Percentiles rank a stretch among this genome's conserved stretches.
Evolutionary conservation across 2,888 invertebrate genomes (phyloP).

Genomic region (Drosophila merina): DNA sequence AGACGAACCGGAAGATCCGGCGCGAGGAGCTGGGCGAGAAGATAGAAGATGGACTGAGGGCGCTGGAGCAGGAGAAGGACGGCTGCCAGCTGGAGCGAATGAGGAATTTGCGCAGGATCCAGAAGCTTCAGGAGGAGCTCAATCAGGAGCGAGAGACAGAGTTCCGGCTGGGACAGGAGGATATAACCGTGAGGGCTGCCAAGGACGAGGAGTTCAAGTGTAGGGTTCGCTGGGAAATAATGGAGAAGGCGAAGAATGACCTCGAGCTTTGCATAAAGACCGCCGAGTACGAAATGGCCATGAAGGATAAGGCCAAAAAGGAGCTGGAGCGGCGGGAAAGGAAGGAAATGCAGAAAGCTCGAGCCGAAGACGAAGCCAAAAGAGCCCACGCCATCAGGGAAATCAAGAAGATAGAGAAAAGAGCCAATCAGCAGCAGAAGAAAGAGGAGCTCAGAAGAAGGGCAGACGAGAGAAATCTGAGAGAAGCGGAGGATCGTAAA

Average conservation of each 20-base stretch:
- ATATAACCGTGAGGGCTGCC: not conserved
- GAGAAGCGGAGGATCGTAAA: too few species aligned
- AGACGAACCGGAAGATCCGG: not conserved
- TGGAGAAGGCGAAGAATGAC: not conserved
- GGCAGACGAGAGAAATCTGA: not conserved
- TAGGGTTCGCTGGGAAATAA: not conserved
- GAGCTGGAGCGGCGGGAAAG: not conserved
- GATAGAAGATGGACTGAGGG: not conserved
- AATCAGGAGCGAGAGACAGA: not conserved
- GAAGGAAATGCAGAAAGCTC: constrained; percentile 1
- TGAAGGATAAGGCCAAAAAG: not conserved
- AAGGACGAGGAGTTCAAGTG: not conserved
- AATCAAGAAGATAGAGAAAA: not conserved
- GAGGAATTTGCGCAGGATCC: not conserved
- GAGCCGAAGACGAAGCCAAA: not conserved
- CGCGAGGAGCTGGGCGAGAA: not conserved
- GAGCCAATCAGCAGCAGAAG: not conserved
- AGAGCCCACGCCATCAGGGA: not conserved
- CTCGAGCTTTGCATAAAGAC: not conserved
- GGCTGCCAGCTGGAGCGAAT: not conserved
- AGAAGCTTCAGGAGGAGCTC: not conserved
- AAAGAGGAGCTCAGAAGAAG: not conserved
- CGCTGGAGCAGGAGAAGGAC: not conserved
- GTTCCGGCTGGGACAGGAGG: not conserved
- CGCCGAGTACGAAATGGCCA: not conserved